A percentile compares a stretch with the other conserved stretches of the same genome.
phyloP scores from a whole-genome alignment of 2,113 vertebrate genomes.

The Acanthochromis polyacanthus region DNA sequence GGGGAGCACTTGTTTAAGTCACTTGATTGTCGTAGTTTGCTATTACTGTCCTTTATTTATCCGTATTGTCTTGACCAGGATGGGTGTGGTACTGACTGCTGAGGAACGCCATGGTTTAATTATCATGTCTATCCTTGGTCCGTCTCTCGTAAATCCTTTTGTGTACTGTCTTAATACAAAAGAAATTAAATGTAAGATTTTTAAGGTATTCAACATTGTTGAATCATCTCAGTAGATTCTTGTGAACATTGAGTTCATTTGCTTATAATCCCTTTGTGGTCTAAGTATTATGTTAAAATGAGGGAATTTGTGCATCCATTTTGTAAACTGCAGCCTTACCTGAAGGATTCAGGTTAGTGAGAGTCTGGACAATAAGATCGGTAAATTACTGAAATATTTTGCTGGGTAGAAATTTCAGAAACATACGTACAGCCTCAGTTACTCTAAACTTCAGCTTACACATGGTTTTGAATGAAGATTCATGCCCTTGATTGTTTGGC shows the following conservation, averaged over 20 bases:
- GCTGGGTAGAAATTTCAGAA: too few species aligned
- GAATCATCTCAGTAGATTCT: neutral
- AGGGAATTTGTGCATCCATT: too few species aligned
- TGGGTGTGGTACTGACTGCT: slow-evolving; percentile 53
- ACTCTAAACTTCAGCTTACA: too few species aligned
- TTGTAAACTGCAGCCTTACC: too few species aligned
- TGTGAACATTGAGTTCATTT: neutral
- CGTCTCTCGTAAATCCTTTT: slow-evolving; percentile 66
- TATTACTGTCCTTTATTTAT: slow-evolving; percentile 55
- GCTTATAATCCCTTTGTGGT: neutral
- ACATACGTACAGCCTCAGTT: too few species aligned
- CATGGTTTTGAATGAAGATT: too few species aligned
- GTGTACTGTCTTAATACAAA: slow-evolving; percentile 62
- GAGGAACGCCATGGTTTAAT: slow-evolving; percentile 32
- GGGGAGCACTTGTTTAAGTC: slow-evolving; percentile 58
- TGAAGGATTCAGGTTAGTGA: too few species aligned
- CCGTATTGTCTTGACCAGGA: slow-evolving; percentile 35
- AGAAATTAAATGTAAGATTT: slow-evolving; percentile 34
- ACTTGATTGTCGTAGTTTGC: slow-evolving; percentile 59
- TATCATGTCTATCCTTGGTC: slow-evolving; percentile 34
- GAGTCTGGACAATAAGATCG: too few species aligned
- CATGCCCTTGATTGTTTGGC: too few species aligned
- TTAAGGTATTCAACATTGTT: slow-evolving; percentile 14
- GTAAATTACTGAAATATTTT: too few species aligned
- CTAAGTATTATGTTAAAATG: too few species aligned